Evolutionary conservation across 2,113 vertebrate genomes (phyloP).

Genomic region (Oncorhynchus kisutch): DNA sequence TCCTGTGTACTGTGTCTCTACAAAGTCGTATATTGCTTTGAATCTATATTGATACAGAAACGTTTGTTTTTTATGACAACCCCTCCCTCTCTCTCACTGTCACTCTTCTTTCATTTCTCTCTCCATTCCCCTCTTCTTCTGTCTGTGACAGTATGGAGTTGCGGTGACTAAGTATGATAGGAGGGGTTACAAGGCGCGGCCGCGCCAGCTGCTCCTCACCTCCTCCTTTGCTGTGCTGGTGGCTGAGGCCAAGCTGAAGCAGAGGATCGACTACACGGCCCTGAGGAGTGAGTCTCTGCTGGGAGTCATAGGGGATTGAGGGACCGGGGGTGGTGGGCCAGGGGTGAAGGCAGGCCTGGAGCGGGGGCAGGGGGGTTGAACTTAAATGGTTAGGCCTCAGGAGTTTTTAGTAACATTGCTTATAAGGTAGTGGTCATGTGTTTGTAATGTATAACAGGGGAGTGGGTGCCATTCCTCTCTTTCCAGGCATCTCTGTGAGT

Average conservation of each 20-base stretch:
- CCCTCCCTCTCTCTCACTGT: neutral
- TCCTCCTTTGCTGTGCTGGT: conserved; percentile 79
- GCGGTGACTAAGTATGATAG: conserved; percentile 93
- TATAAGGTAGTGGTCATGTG: neutral
- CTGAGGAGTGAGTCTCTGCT: conserved; percentile 78
- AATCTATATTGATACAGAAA: neutral
- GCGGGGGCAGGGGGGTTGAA: neutral
- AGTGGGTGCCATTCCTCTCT: neutral
- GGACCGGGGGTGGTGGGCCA: too few relatives aligned
- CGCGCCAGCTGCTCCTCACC: conserved; percentile 88
- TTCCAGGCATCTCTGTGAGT: conserved; percentile 90
- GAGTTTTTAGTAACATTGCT: too few relatives aligned
- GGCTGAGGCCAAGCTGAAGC: conserved; percentile 91
- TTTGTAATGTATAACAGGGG: neutral
- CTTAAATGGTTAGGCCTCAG: too few relatives aligned
- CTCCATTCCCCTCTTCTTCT: neutral
- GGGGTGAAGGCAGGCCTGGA: too few relatives aligned
- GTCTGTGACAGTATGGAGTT: conserved; percentile 81
- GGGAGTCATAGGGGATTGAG: too few relatives aligned
- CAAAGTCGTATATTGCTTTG: neutral
- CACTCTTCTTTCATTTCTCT: conserved; percentile 13
- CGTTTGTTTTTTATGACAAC: neutral
- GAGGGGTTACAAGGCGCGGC: conserved; percentile 86
- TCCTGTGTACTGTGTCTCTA: too few relatives aligned
- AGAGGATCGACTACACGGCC: conserved; percentile 84